Conservation (phyloP, 2,113 vertebrate species). For the Hyaena hyaena region DNA sequence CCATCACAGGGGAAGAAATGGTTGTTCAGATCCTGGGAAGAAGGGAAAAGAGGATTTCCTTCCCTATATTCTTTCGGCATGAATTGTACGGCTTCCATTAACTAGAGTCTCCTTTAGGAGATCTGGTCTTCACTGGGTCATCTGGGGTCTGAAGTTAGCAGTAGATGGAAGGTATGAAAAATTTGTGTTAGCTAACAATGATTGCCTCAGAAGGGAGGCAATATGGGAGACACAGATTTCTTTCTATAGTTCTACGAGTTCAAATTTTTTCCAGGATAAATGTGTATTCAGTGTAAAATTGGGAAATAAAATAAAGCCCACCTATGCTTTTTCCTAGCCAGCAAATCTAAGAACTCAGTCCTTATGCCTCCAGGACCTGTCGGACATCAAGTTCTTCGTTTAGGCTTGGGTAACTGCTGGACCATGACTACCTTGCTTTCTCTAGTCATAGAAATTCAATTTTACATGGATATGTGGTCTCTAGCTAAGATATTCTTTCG, state of each 20-base stretch:
- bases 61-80: not conserved
- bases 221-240: not conserved
- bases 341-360: not conserved
- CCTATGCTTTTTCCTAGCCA: not conserved
- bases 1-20: constrained; percentile 34
- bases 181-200: not conserved
- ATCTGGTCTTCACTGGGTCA: not conserved
- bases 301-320: not conserved
- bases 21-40: not conserved
- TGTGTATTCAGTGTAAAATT: not conserved
- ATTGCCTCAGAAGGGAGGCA: not conserved
- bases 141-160: not conserved
- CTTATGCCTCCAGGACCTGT: not conserved
- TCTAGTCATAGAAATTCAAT: not conserved
- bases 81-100: not conserved
- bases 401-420: not conserved
- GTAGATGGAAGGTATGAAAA: not conserved
- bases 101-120: not conserved
- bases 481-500: not conserved
- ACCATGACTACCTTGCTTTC: not conserved
- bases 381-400: not conserved
- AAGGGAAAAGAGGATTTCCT: not conserved
- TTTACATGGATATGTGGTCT: not conserved
- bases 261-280: not conserved
- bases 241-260: not conserved